These are phyloP conservation scores for Ophioninae sp. DNA, from an alignment of 2,888 invertebrate species.

Conservation along the genomic window DNA sequence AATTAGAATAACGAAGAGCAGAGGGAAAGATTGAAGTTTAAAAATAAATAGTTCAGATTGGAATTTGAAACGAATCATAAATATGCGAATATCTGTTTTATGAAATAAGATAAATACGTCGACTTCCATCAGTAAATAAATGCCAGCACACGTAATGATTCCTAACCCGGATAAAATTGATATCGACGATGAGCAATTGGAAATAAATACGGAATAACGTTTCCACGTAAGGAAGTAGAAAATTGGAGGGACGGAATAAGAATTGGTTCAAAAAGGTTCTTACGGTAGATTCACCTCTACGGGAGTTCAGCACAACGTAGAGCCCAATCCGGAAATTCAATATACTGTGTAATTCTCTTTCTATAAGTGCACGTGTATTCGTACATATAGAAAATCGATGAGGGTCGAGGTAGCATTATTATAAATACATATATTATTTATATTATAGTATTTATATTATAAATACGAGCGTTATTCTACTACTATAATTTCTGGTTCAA, in stretches of 20 bases:
- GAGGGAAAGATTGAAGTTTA: too few species aligned
- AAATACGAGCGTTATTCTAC: not conserved
- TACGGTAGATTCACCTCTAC: not conserved
- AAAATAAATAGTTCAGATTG: too few species aligned
- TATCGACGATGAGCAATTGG: not conserved
- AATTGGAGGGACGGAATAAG: not conserved
- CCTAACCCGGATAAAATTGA: not conserved
- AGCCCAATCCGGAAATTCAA: slow-evolving; percentile 58
- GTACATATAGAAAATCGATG: not conserved
- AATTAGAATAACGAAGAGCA: too few species aligned
- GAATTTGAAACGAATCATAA: too few species aligned
- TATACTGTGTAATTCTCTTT: slow-evolving; percentile 21
- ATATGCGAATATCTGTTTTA: too few species aligned
- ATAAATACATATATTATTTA: too few species aligned
- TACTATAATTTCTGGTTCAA: not conserved
- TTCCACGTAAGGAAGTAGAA: not conserved
- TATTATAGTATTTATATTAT: too few species aligned
- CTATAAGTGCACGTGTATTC: not conserved
- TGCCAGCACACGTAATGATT: too few species aligned
- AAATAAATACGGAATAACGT: not conserved
- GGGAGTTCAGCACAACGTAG: not conserved
- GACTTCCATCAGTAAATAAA: too few species aligned
- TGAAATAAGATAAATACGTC: too few species aligned
- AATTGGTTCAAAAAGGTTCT: not conserved
- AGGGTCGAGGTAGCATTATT: not conserved